These are phyloP conservation scores for Bactericera cockerelli DNA, from an alignment of 1,140 invertebrate species.

Conservation along the genomic window DNA sequence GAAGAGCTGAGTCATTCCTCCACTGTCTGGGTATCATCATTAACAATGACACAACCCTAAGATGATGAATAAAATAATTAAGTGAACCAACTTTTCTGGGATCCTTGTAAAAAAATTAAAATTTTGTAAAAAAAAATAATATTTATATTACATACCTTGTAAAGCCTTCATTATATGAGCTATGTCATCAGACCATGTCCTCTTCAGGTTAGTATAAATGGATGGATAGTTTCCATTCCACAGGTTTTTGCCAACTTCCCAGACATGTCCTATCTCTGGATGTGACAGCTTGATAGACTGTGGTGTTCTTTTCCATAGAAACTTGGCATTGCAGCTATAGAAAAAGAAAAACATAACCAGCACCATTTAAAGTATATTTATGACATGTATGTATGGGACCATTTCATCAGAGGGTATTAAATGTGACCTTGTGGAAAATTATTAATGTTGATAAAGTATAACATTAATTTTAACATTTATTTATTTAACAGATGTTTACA, in stretches of 20 bases:
- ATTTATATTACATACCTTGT: conserved; percentile 34
- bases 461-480: too few species aligned
- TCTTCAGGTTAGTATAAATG: conserved; percentile 50
- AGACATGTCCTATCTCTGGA: conserved; percentile 56
- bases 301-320: conserved; percentile 81
- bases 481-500: too few species aligned
- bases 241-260: conserved; percentile 66
- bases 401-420: too few species aligned
- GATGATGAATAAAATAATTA: too few species aligned
- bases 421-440: too few species aligned
- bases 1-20: too few species aligned
- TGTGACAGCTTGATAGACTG: conserved; percentile 44
- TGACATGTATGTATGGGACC: not conserved
- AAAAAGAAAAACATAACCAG: conserved; percentile 14
- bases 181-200: conserved; percentile 55
- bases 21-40: too few species aligned
- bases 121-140: too few species aligned
- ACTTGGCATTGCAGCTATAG: conserved; percentile 74
- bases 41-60: too few species aligned
- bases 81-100: too few species aligned
- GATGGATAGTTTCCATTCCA: conserved; percentile 66
- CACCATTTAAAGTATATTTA: conserved; percentile 1
- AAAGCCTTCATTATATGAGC: conserved; percentile 57
- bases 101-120: too few species aligned
- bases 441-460: too few species aligned